Evolutionary conservation across 2,797 vertebrate genomes (phyloP), one percentile per base, ranked within the genome.

Genomic region (Orientallactaga sibirica): DNA sequence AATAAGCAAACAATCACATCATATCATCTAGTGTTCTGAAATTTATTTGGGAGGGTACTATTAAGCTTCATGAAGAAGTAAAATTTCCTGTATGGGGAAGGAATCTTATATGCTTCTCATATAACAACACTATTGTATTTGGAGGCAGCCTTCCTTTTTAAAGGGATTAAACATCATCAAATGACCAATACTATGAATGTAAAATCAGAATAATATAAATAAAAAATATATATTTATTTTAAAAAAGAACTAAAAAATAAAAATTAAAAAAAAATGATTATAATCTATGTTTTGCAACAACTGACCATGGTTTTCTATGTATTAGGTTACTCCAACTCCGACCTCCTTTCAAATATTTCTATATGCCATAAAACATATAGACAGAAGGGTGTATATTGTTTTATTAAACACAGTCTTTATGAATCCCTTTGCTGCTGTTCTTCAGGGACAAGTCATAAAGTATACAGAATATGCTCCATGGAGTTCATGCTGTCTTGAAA

Each of bases 341-440:
- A 66, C 3, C 86, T 82, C 12, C 22, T 93, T 91, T 29, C 67
- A 73, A 88, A 89, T 76, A 94, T 87, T 92, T 86, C 41, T 91
- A 55, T 76, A 29, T 48, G 19, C 41, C 77, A 33, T 93, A 88
- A 97, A 87, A 70, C 37, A 77, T 58, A 90, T 2, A 84, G 61
- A 77, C 62, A 41, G 48, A 93, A 86, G 41, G 14, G 12, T 55
- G 6, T 43, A 61, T 78, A 25, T 66, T 86, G 10, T 94, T 96
- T 93, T 94, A 95, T 91, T 95, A 87, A 95, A 73, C 19, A 91
- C 48, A 82, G 91, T 81, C 52, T 82, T 90, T 88, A 74, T 82
- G 64, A 94, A 77, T 87, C 10, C n/a, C 27, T 91, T 86, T 33
- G 62, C 66, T 85, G 41, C 19, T 12, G 0, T 95, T 92, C 83